Conservation (phyloP, 2,113 vertebrate genomes). For the Sapayoa aenigma region DNA sequence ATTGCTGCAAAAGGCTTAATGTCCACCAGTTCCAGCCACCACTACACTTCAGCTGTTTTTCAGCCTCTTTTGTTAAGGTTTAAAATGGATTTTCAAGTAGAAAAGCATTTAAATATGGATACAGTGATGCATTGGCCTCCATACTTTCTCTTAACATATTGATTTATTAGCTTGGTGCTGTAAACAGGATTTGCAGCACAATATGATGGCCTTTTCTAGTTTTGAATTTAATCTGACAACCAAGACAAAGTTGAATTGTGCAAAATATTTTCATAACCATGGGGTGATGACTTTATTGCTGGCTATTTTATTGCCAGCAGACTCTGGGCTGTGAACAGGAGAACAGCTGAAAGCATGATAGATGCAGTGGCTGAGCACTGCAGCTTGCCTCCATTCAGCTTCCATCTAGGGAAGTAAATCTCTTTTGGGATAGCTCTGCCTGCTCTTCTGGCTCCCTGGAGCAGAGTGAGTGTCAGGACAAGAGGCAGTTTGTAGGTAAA, state of each 20-base stretch:
- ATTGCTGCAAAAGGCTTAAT: neutral
- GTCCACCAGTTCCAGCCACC: neutral
- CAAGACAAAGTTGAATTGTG: neutral
- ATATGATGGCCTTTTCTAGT: neutral
- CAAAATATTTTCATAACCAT: neutral
- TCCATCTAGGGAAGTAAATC: neutral
- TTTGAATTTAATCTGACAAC: neutral
- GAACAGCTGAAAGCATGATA: neutral
- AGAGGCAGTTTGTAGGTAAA: neutral
- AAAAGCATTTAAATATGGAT: neutral
- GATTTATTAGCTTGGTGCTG: neutral
- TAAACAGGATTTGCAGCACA: neutral
- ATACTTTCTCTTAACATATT: neutral
- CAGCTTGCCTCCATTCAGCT: neutral
- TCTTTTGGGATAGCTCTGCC: neutral
- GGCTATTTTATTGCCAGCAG: neutral
- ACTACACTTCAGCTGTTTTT: neutral
- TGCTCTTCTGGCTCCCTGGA: neutral
- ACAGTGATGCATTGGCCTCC: neutral
- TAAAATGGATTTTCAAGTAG: neutral
- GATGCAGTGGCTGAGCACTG: neutral
- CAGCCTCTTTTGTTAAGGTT: neutral
- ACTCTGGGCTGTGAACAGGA: neutral
- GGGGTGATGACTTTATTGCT: neutral
- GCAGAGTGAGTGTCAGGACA: neutral